Base-by-base conservation (phyloP, 2,888 invertebrate genomes). In the Mechanitis messenoides region DNA sequence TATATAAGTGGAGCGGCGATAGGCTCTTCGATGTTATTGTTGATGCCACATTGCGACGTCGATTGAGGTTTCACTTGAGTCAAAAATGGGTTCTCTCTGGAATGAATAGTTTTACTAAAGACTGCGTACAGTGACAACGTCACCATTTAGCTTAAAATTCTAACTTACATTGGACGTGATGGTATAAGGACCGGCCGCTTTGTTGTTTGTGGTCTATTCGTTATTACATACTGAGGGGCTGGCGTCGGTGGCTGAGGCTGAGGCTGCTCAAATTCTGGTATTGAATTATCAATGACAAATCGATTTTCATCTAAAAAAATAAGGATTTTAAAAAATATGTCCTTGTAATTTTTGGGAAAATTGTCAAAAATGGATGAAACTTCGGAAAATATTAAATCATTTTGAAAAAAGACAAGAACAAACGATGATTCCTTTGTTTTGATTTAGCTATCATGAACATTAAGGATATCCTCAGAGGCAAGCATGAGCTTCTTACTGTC, bases 41-140 rank as follows among this genome's bases (percentile, higher is more conserved):
- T 82, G 0, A 77, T 66, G 0, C 88, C 89, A 55, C 89, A 89
- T 57, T 83, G 77, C 0, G 62, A 59, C 33, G 53, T 65, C 56
- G 42, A 9, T 11, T 50, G 31, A 9, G 31, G 50, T 28, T 28
- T 31, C 28, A 31, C 31, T 50, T 50, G 28, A 50, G 31, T 50
- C 31, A 31, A 28, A 46, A 61, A 11, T 9, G 61, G 58, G 42
- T 59, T 54, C n/a, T 46, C 45, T 57, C 33, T 50, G 50, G 9
- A 11, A 31, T 1, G 31, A 50, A 31, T 31, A 3, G 3, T n/a
- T 7, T 42, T 7, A 42, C 6, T 42, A 3, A 7, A 42, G 9
- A 42, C 42, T 42, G 9, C 42, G 42, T 9, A 7, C 11, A 3
- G 42, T 9, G 7, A 42, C 9, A 42, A 9, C 9, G 42, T 9